A percentile compares a stretch with the other conserved stretches of the same genome.
Conservation (phyloP, 2,888 invertebrate species). For the Sinopyrophorus schimmeli region DNA sequence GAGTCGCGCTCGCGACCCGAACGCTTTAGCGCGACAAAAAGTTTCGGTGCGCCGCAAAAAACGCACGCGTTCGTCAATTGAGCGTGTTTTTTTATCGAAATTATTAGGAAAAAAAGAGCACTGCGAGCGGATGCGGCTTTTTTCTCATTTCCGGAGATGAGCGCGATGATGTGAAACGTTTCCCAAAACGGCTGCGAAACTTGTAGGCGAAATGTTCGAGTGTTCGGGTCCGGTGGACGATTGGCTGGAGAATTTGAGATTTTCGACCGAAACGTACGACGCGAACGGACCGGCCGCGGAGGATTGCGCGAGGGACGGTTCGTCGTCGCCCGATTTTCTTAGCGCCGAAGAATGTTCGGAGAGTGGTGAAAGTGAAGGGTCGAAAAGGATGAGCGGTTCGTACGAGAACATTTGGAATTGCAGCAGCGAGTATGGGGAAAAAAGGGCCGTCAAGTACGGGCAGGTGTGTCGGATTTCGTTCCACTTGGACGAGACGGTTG, state of each 20-base stretch:
- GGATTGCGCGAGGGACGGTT: slow-evolving; percentile 13
- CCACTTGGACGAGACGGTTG: slow-evolving; percentile 41
- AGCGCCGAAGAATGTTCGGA: no score
- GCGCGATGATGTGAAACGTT: slow-evolving; percentile 12
- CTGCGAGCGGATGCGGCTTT: slow-evolving; percentile 33
- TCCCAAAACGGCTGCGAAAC: slow-evolving; percentile 10
- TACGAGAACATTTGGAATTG: slow-evolving; percentile 45
- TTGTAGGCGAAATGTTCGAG: slow-evolving; percentile 18
- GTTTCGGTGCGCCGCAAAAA: slow-evolving; percentile 5
- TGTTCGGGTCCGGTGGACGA: no score
- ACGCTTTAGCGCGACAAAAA: not conserved
- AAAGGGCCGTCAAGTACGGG: slow-evolving; percentile 39
- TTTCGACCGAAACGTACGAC: slow-evolving; percentile 48
- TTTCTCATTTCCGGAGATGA: slow-evolving; percentile 25
- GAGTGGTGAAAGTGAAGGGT: slow-evolving; percentile 13
- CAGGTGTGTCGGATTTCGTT: slow-evolving; percentile 42
- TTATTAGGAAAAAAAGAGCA: slow-evolving; percentile 24
- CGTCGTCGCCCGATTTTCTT: no score
- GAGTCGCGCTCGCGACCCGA: slow-evolving; percentile 6
- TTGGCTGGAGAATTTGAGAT: slow-evolving; percentile 49
- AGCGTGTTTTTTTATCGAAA: slow-evolving; percentile 25
- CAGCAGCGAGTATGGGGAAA: slow-evolving; percentile 13
- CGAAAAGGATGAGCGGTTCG: slow-evolving; percentile 13
- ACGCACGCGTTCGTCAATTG: not conserved
- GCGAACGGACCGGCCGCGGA: slow-evolving; percentile 30